Base-by-base conservation (phyloP, 1,140 invertebrate species). In the Harlomillsia oculata region DNA sequence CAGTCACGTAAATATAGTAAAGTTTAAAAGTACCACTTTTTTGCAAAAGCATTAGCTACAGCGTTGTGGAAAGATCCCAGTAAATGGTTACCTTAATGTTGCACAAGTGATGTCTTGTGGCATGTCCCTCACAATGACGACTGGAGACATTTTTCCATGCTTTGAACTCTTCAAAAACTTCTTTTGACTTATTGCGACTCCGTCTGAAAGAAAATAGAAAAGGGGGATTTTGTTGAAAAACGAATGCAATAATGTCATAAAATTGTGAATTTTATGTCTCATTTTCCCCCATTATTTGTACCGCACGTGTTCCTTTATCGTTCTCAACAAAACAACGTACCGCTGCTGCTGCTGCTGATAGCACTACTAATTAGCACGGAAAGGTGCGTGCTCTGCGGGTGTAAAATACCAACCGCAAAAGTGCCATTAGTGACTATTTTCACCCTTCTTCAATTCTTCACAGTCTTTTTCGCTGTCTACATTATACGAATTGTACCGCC, bases 101-200 rank as follows among this genome's bases (percentile, higher is more conserved):
- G 45, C 64, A 66, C 16, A 66, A 40, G 46, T 66, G 64, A 55
- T 66, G 58, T 37, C 64, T 21, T 9, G 50, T 59, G 18, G 57
- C 41, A 34, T 66, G 61, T 21, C 64, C 64, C 41, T 60, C 64
- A 34, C 64, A 66, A 37, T 61, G 50, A 18, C 61, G 53, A 37
- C 44, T 54, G 21, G 58, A 60, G 11, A 58, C 61, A 55, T 63
- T 66, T 48, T 61, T 62, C 53, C 53, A 60, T 13, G 30, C 16
- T 20, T 56, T 60, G 14, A 30, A 32, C n/a, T 60, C 62, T 25
- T 61, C 59, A 14, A 58, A 26, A 13, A 49, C 20, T 23, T 59
- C 63, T 34, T 52, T 55, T 2, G 52, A 56, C 32, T 60, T 64
- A 5, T 21, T 32, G 37, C 57, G 46, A 37, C 39, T 28, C 30